A percentile compares a stretch with the other conserved stretches of the same genome.
Evolutionary conservation across 2,113 vertebrate species (phyloP).

Genomic region (Corythornis vintsioides): DNA sequence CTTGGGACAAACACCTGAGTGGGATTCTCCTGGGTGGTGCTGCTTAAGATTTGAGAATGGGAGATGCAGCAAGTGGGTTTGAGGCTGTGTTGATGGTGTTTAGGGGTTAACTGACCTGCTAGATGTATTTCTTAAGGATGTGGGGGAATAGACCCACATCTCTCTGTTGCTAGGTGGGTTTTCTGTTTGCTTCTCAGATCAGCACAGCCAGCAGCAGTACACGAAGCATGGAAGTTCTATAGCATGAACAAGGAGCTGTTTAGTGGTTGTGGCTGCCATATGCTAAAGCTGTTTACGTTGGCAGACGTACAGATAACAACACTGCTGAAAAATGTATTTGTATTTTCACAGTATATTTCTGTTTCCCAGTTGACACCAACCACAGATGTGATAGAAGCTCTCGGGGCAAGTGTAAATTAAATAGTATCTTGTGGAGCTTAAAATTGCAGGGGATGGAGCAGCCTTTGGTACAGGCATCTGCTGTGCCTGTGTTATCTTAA

Average conservation of each 20-base stretch:
- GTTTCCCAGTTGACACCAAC: not conserved
- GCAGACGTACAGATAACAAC: not conserved
- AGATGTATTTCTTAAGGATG: not conserved
- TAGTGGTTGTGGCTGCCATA: not conserved
- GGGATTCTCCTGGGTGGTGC: not conserved
- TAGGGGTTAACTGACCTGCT: not conserved
- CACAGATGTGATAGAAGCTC: not conserved
- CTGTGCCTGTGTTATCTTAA: not conserved
- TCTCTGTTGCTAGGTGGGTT: not conserved
- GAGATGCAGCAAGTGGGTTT: not conserved
- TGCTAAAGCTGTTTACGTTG: not conserved
- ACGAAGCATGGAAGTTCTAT: not conserved
- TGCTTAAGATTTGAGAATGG: not conserved
- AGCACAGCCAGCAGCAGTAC: accelerated
- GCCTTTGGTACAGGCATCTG: not conserved
- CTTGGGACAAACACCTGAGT: accelerated
- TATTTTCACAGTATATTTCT: not conserved
- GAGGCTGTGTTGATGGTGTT: not conserved
- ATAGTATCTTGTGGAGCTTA: not conserved
- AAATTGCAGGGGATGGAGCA: not conserved
- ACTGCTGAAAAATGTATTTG: not conserved
- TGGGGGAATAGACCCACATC: not conserved
- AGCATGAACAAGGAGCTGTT: not conserved
- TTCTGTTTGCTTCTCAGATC: not conserved
- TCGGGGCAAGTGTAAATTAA: not conserved